These are phyloP conservation scores for Stramonita haemastoma DNA, from an alignment of 2,888 invertebrate genomes.

Conservation along the genomic window DNA sequence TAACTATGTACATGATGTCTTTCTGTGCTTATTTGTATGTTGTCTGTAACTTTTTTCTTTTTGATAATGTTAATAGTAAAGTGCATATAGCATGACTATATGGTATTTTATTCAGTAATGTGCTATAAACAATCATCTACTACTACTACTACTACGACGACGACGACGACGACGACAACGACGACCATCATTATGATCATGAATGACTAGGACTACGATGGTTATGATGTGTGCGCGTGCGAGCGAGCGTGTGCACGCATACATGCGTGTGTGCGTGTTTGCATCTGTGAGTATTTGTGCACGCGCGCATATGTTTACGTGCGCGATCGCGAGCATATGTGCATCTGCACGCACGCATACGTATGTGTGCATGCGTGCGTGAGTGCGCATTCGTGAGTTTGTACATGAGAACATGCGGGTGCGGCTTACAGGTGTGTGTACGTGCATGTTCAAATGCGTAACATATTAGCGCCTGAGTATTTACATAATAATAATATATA, in stretches of 20 bases:
- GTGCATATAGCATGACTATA: too few relatives aligned
- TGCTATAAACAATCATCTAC: too few relatives aligned
- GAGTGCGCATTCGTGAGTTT: background rate
- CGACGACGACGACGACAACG: too few relatives aligned
- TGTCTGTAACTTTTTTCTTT: too few relatives aligned
- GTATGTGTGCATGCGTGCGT: background rate
- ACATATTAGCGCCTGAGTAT: background rate
- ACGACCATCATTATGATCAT: too few relatives aligned
- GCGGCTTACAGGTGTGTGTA: background rate
- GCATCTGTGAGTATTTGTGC: background rate
- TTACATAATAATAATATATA: background rate
- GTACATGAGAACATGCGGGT: background rate
- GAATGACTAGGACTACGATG: too few relatives aligned
- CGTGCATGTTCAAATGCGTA: background rate
- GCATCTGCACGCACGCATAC: background rate
- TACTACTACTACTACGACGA: too few relatives aligned
- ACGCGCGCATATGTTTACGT: background rate
- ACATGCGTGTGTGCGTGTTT: background rate
- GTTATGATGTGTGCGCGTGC: too few relatives aligned
- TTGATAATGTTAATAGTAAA: too few relatives aligned
- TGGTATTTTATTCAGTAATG: too few relatives aligned
- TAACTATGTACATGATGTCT: too few relatives aligned
- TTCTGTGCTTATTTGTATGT: too few relatives aligned
- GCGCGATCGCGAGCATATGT: background rate
- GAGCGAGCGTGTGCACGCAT: background rate